Evolutionary conservation across 2,797 vertebrate genomes (phyloP), one percentile per base, ranked within the genome.

Genomic region (Carduelis carduelis): DNA sequence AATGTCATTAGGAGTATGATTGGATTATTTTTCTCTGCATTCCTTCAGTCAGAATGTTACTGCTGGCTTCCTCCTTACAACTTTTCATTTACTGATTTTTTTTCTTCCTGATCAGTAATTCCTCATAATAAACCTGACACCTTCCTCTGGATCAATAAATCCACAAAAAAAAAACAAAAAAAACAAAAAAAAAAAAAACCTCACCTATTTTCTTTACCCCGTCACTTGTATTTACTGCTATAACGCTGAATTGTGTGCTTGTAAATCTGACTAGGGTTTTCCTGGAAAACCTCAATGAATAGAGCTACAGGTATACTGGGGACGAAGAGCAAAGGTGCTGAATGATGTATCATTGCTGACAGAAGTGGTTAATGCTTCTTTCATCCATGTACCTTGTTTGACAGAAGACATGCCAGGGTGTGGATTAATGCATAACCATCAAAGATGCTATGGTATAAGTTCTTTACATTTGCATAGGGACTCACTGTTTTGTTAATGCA

Each of bases 401-500:
- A 23, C 34, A 77, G 20, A 76, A 79, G 70, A 18, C 1, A 0
- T 44, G 47, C 8, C 26, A 44, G 59, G 15, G 18, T 47, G 49
- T 89, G 77, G 16, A 72, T 90, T 78, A 56, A 55, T 32, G 5
- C 1, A 0, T 69, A 64, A 53, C 30, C 43, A 17, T 71, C 66
- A 41, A 64, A 95, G 46, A 22, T 71, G 13, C 5, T 0, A 6
- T 21, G 8, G 7, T 57, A 0, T 50, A 27, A 57, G 20, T 46
- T 76, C 35, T 75, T 57, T 41, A 27, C 26, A 8, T 74, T 39
- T 85, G 3, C 75, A 80, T 79, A 12, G 0, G 1, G 26, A 50
- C 12, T 5, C 0, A 0, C 24, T 35, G 6, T n/a, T 87, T 47
- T 59, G 14, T 37, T 63, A 84, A 32, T 30, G 37, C 83, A 19